Conservation (phyloP, 2,888 invertebrate species). For the Tenthredo amoena region DNA sequence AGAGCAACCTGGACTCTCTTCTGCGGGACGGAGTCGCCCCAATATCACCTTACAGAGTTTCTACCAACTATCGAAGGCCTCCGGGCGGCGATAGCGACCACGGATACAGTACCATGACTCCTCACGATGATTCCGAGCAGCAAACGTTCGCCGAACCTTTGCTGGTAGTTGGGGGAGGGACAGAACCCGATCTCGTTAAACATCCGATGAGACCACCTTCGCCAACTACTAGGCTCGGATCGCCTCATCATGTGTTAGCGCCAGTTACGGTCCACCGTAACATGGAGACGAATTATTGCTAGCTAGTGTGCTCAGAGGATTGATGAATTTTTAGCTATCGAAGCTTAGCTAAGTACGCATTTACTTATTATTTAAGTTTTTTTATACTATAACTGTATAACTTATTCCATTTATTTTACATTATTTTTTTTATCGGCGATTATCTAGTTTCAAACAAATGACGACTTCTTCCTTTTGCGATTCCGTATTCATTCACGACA, state of each 20-base stretch:
- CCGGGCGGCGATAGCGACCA: conserved; percentile 93
- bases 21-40: conserved; percentile 84
- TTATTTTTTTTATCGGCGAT: not conserved
- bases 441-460: not conserved
- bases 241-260: conserved; percentile 85
- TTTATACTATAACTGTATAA: not conserved
- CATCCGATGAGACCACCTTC: conserved; percentile 76
- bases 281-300: conserved; percentile 88
- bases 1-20: conserved; percentile 82
- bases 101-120: conserved; percentile 97
- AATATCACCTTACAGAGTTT: conserved; percentile 93
- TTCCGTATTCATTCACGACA: not conserved
- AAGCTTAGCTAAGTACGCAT: not conserved
- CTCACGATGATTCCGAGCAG: conserved; percentile 93
- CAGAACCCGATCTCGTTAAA: conserved; percentile 66
- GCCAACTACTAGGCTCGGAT: conserved; percentile 80
- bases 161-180: conserved; percentile 69
- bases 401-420: conserved; percentile 22
- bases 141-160: conserved; percentile 84
- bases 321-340: not conserved
- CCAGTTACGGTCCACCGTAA: conserved; percentile 94
- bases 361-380: conserved; percentile 19
- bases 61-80: conserved; percentile 89
- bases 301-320: conserved; percentile 49
- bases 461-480: not conserved